phyloP scores from a whole-genome alignment of 2,888 invertebrate species.

The Elegia similella region DNA sequence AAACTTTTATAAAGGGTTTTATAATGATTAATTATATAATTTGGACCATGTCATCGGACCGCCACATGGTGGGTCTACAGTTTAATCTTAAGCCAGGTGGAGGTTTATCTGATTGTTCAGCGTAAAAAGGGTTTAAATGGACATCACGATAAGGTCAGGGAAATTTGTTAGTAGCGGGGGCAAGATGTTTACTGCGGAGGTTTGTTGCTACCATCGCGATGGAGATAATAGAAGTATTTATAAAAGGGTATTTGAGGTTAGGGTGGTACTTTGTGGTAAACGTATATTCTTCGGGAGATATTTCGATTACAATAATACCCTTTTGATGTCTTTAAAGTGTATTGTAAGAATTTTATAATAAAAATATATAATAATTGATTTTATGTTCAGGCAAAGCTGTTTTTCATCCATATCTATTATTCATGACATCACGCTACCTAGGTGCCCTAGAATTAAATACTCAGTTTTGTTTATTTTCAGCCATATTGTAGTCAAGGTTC shows the following conservation, averaged over 20 bases:
- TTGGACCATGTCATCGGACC: constrained; percentile 72
- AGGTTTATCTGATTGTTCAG: constrained; percentile 69
- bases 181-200: constrained; percentile 20
- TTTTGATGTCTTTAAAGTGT: too few species aligned
- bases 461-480: too few species aligned
- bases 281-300: not conserved
- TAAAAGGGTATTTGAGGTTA: not conserved
- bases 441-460: too few species aligned
- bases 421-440: too few species aligned
- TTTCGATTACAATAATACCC: not conserved
- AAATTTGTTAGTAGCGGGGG: constrained; percentile 35
- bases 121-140: constrained; percentile 66
- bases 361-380: too few species aligned
- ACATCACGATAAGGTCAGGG: constrained; percentile 42
- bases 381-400: too few species aligned
- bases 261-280: not conserved
- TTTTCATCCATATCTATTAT: too few species aligned
- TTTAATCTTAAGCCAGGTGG: constrained; percentile 72
- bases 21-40: constrained; percentile 78
- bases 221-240: constrained; percentile 1
- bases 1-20: constrained; percentile 50
- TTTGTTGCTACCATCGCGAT: constrained; percentile 15
- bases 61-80: constrained; percentile 52
- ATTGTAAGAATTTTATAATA: too few species aligned
- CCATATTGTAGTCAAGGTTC: too few species aligned